Evolutionary conservation across 1,140 invertebrate species (phyloP).

Genomic region (Zaprionus taronus): DNA sequence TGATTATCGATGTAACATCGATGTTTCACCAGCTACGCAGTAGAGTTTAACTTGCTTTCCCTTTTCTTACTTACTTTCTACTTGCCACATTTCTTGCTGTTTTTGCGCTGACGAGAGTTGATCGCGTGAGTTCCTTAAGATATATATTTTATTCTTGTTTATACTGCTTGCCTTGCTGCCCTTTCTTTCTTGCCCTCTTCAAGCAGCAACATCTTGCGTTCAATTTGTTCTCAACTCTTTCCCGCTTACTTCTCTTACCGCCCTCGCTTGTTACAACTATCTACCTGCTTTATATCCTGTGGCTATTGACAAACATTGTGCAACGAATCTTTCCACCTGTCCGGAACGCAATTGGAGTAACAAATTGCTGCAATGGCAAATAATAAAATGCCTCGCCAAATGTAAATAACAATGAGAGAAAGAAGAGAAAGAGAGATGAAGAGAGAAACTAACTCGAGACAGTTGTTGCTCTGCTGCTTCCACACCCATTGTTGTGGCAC

Average conservation of each 20-base stretch:
- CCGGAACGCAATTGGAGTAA: constrained; percentile 37
- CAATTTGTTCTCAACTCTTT: no score
- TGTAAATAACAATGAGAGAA: constrained; percentile 52
- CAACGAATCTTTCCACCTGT: constrained; percentile 43
- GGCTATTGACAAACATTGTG: constrained; percentile 48
- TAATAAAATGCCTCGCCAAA: constrained; percentile 53
- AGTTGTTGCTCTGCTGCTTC: constrained; percentile 16
- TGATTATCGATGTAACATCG: no score
- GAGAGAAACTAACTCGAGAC: constrained; percentile 36
- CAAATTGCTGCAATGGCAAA: constrained; percentile 55
- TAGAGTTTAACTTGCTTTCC: no score
- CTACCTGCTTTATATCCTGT: constrained; percentile 30
- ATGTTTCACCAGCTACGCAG: no score
- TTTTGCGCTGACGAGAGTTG: neutral
- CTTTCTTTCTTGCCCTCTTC: no score
- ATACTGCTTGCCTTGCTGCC: no score
- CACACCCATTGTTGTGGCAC: neutral
- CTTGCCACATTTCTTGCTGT: neutral
- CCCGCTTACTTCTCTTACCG: neutral
- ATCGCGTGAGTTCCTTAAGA: no score
- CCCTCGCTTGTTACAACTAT: constrained; percentile 18
- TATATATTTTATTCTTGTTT: no score
- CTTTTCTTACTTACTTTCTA: neutral
- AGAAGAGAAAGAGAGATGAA: neutral
- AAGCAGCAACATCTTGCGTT: no score